These are phyloP conservation scores for Mesitornis unicolor DNA, from an alignment of 2,113 vertebrate species.

Conservation along the genomic window DNA sequence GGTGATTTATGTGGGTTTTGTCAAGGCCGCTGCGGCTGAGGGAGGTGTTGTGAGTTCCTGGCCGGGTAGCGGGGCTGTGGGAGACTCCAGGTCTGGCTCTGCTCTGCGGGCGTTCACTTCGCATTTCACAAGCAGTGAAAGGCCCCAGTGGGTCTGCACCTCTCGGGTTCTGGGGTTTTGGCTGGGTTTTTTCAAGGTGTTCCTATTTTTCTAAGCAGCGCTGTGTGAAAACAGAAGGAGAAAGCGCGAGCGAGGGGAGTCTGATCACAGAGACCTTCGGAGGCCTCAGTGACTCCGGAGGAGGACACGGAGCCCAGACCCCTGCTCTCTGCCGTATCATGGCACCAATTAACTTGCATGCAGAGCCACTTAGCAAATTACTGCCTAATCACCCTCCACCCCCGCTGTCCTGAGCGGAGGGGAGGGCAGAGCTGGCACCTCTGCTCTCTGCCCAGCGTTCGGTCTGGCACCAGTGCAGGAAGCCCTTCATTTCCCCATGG, in stretches of 20 bases:
- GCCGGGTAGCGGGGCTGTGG: neutral
- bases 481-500: no score
- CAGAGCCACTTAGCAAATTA: neutral
- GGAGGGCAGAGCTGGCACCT: neutral
- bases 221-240: neutral
- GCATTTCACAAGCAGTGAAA: neutral
- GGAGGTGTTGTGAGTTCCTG: fast-evolving
- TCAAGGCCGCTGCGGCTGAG: neutral
- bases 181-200: no score
- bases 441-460: neutral
- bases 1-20: no score
- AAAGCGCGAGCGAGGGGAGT: neutral
- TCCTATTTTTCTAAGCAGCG: neutral
- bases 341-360: neutral
- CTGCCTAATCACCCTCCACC: neutral
- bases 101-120: neutral
- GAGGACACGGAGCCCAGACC: neutral
- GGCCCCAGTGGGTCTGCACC: neutral
- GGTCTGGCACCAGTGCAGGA: no score
- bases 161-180: neutral
- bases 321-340: neutral
- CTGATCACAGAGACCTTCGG: neutral
- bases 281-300: neutral
- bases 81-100: neutral
- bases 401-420: neutral